Conservation (phyloP, 2,797 vertebrate species). For the Furcifer pardalis region DNA sequence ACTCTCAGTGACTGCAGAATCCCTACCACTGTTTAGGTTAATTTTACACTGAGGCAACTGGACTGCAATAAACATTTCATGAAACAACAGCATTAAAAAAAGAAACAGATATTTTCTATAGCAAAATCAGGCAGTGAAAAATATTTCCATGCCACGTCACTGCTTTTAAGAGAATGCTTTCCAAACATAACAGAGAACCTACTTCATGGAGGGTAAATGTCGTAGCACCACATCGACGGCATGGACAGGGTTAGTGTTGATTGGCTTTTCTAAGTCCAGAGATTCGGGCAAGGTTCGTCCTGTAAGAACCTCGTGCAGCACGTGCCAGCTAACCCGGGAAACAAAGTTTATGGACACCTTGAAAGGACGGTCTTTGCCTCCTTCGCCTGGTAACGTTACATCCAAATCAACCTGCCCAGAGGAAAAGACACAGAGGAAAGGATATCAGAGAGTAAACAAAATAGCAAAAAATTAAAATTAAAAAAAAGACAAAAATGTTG, state of each 20-base stretch:
- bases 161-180: background rate
- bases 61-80: too few species aligned
- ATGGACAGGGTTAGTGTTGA: constrained; percentile 99
- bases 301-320: constrained; percentile 97
- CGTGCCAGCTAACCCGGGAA: constrained; percentile 98
- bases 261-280: constrained; percentile 98
- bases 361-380: constrained; percentile 97
- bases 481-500: too few species aligned
- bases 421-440: background rate
- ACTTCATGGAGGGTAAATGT: constrained; percentile 99
- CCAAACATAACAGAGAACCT: constrained; percentile 56
- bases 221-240: constrained; percentile 97
- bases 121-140: background rate
- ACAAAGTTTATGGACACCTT: constrained; percentile 98
- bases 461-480: too few species aligned
- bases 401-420: constrained; percentile 93
- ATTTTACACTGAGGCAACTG: too few species aligned
- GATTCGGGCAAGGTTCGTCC: constrained; percentile 96
- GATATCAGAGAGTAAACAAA: too few species aligned
- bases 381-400: constrained; percentile 98
- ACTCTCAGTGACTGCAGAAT: too few species aligned
- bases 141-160: background rate
- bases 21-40: too few species aligned
- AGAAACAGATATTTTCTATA: too few species aligned
- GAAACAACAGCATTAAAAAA: too few species aligned